Conservation (phyloP, 2,888 invertebrate genomes). For the Heteromurus nitidus region DNA sequence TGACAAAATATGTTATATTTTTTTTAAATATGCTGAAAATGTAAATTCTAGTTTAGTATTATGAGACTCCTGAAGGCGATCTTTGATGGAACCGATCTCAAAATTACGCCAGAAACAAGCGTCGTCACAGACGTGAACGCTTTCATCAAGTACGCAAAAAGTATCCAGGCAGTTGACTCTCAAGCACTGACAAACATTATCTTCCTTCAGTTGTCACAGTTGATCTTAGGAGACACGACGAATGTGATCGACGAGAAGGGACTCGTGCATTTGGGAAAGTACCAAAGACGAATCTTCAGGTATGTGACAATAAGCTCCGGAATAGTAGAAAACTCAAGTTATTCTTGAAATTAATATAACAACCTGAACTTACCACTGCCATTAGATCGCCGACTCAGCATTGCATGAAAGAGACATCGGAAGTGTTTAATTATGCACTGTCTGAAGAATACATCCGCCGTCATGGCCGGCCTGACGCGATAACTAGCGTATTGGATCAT, state of each 20-base stretch:
- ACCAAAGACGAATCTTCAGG: slow-evolving; percentile 21
- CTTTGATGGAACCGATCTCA: slow-evolving; percentile 20
- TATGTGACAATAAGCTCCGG: neutral
- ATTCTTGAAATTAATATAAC: neutral
- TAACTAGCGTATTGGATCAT: too few species aligned
- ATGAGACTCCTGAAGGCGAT: slow-evolving; percentile 1
- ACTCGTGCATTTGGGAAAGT: slow-evolving; percentile 10
- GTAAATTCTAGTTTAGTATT: slow-evolving; percentile 22
- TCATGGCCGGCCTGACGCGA: too few species aligned
- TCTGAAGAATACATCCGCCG: slow-evolving; percentile 40
- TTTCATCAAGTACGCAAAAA: slow-evolving; percentile 19
- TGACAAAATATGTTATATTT: too few species aligned
- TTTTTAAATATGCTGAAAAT: too few species aligned
- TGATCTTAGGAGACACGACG: slow-evolving; percentile 35
- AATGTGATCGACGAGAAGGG: neutral
- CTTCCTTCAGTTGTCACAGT: slow-evolving; percentile 32
- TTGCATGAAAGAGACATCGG: slow-evolving; percentile 33
- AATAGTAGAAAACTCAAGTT: neutral
- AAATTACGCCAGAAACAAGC: slow-evolving; percentile 24
- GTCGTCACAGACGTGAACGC: slow-evolving; percentile 1
- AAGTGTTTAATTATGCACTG: slow-evolving; percentile 34
- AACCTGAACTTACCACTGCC: too few species aligned
- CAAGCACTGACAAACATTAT: slow-evolving; percentile 22
- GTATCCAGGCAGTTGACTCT: neutral
- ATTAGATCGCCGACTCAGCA: slow-evolving; percentile 6